Conservation (phyloP, 2,888 invertebrate genomes). For the Amblyjoppa fuscipennis region DNA sequence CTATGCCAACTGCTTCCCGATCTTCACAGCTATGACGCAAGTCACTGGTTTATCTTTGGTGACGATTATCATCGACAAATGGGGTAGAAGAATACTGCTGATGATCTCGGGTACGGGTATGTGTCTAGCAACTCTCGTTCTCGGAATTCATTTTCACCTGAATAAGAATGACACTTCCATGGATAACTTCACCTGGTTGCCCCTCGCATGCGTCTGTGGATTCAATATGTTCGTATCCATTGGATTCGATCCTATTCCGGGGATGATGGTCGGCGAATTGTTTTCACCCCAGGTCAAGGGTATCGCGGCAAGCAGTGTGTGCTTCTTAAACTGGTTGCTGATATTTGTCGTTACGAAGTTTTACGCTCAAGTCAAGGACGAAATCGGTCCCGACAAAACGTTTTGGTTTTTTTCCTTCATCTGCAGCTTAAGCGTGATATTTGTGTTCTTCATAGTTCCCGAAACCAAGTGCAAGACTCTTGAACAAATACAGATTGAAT, state of each 20-base stretch:
- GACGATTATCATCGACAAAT: conserved; percentile 91
- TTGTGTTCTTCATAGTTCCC: conserved; percentile 89
- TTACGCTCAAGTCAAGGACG: conserved; percentile 87
- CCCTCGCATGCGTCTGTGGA: conserved; percentile 90
- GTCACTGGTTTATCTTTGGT: conserved; percentile 91
- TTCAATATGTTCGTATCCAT: conserved; percentile 93
- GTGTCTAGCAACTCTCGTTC: conserved; percentile 89
- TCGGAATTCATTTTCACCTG: conserved; percentile 90
- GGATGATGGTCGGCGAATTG: conserved; percentile 94
- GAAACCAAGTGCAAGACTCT: conserved; percentile 86
- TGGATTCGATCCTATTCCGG: conserved; percentile 95
- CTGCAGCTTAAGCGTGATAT: conserved; percentile 89
- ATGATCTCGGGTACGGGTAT: conserved; percentile 91
- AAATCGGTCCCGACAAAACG: conserved; percentile 88
- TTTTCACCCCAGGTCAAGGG: conserved; percentile 93
- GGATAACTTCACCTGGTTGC: conserved; percentile 90
- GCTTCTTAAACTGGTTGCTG: conserved; percentile 93
- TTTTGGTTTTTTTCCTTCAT: conserved; percentile 92
- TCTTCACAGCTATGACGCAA: conserved; percentile 94
- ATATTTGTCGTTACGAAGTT: conserved; percentile 93
- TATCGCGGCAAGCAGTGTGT: conserved; percentile 91
- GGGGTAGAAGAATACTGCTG: conserved; percentile 92
- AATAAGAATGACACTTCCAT: conserved; percentile 77
- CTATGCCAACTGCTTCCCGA: conserved; percentile 88
- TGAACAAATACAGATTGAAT: conserved; percentile 85